Conservation (phyloP, 2,888 invertebrate genomes). For the Dorcus hopei region DNA sequence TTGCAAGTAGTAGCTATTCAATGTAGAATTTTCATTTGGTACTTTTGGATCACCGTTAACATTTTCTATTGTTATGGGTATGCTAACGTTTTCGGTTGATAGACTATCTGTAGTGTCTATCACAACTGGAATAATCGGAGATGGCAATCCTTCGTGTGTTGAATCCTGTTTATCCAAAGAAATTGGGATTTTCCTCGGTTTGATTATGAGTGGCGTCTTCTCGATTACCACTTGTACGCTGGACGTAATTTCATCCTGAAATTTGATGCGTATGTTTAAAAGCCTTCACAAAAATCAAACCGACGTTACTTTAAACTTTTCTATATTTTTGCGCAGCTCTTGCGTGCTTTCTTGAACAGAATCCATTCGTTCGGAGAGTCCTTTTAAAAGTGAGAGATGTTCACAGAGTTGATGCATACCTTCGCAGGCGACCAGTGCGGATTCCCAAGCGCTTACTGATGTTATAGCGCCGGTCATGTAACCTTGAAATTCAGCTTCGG, state of each 20-base stretch:
- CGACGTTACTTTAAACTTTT: conserved; percentile 63
- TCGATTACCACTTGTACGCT: conserved; percentile 70
- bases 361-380: conserved; percentile 63
- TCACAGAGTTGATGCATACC: conserved; percentile 81
- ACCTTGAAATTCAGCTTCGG: conserved; percentile 86
- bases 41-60: conserved; percentile 14
- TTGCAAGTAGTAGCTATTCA: conserved; percentile 38
- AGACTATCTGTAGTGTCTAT: conserved; percentile 6
- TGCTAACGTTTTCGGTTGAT: conserved; percentile 3
- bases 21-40: conserved; percentile 11
- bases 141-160: conserved; percentile 24
- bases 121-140: conserved; percentile 30
- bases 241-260: conserved; percentile 67
- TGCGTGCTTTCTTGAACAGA: conserved; percentile 63
- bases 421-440: conserved; percentile 78
- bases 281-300: not conserved
- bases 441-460: conserved; percentile 79
- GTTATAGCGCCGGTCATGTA: conserved; percentile 90
- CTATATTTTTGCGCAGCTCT: conserved; percentile 66
- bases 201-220: conserved; percentile 70
- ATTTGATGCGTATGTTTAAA: conserved; percentile 15
- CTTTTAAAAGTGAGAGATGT: conserved; percentile 67
- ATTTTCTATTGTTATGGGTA: conserved; percentile 21
- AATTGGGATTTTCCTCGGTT: conserved; percentile 62
- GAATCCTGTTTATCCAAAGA: conserved; percentile 46